Percentiles rank a stretch among this genome's conserved stretches.
Conservation (phyloP, 92 coral and sea anemone genomes). For the Anthopleura xanthogrammica region DNA sequence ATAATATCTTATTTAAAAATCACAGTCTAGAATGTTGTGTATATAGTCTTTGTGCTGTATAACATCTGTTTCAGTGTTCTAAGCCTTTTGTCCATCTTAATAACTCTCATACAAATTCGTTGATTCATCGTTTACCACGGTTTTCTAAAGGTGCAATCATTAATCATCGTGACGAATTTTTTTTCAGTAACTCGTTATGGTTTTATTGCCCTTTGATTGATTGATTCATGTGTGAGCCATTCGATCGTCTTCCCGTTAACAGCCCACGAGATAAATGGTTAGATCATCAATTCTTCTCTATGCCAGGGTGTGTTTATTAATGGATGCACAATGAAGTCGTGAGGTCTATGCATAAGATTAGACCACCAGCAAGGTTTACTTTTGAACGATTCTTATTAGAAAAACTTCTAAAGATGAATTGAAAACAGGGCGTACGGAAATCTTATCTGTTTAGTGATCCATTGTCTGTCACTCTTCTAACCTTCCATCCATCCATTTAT, state of each 20-base stretch:
- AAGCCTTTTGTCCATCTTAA: neutral
- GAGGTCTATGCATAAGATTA: neutral
- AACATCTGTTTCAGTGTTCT: neutral
- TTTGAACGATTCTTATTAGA: neutral
- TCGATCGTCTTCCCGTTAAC: neutral
- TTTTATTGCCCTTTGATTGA: neutral
- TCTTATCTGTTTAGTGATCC: neutral
- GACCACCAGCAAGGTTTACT: neutral
- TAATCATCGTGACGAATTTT: neutral
- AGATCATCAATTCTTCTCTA: neutral
- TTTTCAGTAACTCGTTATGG: neutral
- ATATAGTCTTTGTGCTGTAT: neutral
- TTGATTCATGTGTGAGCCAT: neutral
- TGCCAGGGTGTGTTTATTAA: neutral
- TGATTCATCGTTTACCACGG: neutral
- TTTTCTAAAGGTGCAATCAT: neutral
- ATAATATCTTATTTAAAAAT: neutral
- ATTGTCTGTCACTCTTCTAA: neutral
- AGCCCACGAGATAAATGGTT: neutral
- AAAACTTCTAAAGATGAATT: neutral
- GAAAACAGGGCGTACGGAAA: too few species aligned
- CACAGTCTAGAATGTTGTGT: neutral
- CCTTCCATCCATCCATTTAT: neutral
- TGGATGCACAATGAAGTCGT: neutral
- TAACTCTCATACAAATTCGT: neutral